These are phyloP conservation scores for Drosophila mettleri DNA, from an alignment of 2,888 invertebrate species.

Conservation along the genomic window DNA sequence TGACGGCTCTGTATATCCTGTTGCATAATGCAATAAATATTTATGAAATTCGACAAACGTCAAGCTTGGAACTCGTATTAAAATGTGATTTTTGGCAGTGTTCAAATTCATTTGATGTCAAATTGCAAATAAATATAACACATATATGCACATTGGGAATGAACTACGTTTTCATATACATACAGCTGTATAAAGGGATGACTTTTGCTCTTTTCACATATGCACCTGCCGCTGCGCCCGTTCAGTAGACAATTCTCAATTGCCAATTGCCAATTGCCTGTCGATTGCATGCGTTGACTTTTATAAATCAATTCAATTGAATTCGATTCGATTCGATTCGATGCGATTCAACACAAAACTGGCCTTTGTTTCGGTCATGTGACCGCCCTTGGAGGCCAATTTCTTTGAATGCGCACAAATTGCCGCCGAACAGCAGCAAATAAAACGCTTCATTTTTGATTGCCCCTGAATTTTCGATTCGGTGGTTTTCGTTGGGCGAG, in stretches of 20 bases:
- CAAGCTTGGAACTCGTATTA: constrained; percentile 30
- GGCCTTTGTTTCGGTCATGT: constrained; percentile 27
- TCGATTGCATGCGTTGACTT: constrained; percentile 36
- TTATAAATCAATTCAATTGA: constrained; percentile 25
- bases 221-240: background rate
- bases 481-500: constrained; percentile 19
- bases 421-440: constrained; percentile 19
- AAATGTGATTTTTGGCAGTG: constrained; percentile 17
- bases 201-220: background rate
- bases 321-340: background rate
- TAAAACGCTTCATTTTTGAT: constrained; percentile 14
- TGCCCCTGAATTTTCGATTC: constrained; percentile 13
- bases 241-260: background rate
- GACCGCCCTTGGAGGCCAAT: constrained; percentile 18
- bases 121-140: too few relatives aligned
- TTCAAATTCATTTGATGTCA: background rate
- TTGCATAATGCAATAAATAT: constrained; percentile 63
- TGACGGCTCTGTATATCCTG: background rate
- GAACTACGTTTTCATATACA: too few relatives aligned
- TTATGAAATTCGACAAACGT: constrained; percentile 42
- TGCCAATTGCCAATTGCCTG: constrained; percentile 20
- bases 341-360: background rate
- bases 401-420: constrained; percentile 11
- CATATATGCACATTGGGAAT: too few relatives aligned
- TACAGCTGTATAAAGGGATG: background rate